phyloP scores from a whole-genome alignment of 2,797 vertebrate species.

The Balearica regulorum region DNA sequence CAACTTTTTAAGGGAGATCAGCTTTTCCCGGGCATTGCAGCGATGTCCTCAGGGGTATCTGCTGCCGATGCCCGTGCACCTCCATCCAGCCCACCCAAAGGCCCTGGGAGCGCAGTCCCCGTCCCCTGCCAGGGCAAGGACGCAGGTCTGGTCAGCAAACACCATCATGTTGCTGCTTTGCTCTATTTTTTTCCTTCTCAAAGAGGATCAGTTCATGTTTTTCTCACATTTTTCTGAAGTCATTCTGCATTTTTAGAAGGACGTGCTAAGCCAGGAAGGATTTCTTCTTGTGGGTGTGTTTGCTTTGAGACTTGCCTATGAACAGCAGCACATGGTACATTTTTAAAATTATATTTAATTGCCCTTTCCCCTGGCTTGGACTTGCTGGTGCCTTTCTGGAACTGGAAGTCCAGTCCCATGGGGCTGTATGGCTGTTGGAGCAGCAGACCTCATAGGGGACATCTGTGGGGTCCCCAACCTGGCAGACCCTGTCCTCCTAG shows the following conservation, averaged over 20 bases:
- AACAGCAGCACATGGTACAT: background rate
- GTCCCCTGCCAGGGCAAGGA: background rate
- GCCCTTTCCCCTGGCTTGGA: background rate
- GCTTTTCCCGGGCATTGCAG: background rate
- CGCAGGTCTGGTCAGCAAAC: background rate
- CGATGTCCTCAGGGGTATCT: background rate
- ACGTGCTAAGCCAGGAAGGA: background rate
- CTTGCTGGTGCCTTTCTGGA: background rate
- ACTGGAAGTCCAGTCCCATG: background rate
- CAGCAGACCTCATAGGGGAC: background rate
- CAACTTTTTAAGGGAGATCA: background rate
- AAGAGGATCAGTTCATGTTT: background rate
- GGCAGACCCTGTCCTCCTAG: background rate
- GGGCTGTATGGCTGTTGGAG: background rate
- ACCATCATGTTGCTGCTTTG: background rate
- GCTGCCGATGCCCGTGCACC: rapidly evolving
- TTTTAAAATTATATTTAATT: background rate
- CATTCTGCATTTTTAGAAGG: constrained; percentile 6
- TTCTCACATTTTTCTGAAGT: constrained; percentile 18
- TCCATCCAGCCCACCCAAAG: background rate
- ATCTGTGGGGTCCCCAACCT: background rate
- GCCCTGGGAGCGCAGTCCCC: background rate
- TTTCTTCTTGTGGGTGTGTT: background rate
- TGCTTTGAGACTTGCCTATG: background rate
- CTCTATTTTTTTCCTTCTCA: background rate